These are phyloP conservation scores for Brenthis hecate DNA, from an alignment of 2,888 invertebrate species.

Conservation along the genomic window DNA sequence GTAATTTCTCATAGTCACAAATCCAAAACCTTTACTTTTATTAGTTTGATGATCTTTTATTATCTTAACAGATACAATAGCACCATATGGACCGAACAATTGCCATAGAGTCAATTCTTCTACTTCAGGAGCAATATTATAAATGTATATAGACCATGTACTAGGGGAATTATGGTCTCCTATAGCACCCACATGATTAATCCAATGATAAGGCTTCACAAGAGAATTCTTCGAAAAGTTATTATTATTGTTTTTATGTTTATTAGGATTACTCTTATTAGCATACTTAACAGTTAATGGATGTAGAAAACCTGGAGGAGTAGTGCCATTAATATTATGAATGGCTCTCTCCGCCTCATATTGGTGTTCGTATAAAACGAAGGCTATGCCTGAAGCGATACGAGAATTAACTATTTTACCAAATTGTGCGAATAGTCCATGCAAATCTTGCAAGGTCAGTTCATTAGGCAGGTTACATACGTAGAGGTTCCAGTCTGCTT, in stretches of 20 bases:
- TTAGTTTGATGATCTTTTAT: slow-evolving; percentile 81
- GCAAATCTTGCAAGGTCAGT: slow-evolving; percentile 81
- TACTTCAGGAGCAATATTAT: slow-evolving; percentile 79
- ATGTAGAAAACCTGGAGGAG: slow-evolving; percentile 79
- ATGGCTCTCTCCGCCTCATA: slow-evolving; percentile 79
- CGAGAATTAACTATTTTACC: slow-evolving; percentile 82
- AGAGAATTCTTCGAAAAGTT: slow-evolving; percentile 74
- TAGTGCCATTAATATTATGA: slow-evolving; percentile 74
- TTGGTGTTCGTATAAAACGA: slow-evolving; percentile 79
- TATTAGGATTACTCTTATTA: slow-evolving; percentile 81
- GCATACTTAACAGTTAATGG: slow-evolving; percentile 82
- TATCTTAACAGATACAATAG: slow-evolving; percentile 81
- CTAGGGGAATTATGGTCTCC: slow-evolving; percentile 77
- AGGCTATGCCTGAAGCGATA: slow-evolving; percentile 80
- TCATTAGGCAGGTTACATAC: slow-evolving; percentile 82
- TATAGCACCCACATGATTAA: slow-evolving; percentile 76
- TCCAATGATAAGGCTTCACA: slow-evolving; percentile 78
- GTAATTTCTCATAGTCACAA: slow-evolving; percentile 81
- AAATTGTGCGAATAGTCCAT: slow-evolving; percentile 80
- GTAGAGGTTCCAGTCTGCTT: slow-evolving; percentile 82
- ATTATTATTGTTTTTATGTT: slow-evolving; percentile 78
- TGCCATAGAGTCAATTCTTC: slow-evolving; percentile 80
- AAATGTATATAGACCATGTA: slow-evolving; percentile 81
- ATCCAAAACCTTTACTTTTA: slow-evolving; percentile 81
- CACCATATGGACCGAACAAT: slow-evolving; percentile 81